Conservation (phyloP, 2,797 vertebrate species). For the Onychomys torridus region DNA sequence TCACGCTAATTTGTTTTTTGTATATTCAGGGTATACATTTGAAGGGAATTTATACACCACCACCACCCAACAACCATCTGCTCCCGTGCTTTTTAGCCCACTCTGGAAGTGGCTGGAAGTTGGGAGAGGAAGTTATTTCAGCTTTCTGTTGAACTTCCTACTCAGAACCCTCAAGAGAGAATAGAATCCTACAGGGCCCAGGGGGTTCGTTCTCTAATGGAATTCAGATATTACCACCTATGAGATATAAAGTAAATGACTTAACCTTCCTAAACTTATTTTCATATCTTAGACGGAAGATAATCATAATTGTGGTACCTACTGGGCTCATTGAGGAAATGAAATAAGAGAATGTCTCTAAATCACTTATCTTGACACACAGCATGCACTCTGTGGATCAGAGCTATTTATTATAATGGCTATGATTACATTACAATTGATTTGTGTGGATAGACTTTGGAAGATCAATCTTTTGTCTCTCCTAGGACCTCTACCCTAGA, state of each 20-base stretch:
- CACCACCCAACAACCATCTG: constrained; percentile 71
- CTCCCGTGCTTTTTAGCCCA: constrained; percentile 48
- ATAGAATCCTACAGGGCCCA: not conserved
- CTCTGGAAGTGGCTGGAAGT: constrained; percentile 18
- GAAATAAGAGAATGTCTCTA: constrained; percentile 31
- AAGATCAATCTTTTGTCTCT: constrained; percentile 15
- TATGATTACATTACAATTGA: not conserved
- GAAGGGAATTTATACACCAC: constrained; percentile 61
- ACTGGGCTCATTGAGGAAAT: not conserved
- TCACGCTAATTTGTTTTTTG: constrained; percentile 62
- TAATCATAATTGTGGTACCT: not conserved
- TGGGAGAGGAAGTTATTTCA: not conserved
- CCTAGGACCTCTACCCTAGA: not conserved
- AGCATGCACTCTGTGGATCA: not conserved
- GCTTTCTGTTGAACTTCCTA: constrained; percentile 11
- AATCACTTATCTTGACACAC: not conserved
- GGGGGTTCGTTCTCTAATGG: constrained; percentile 11
- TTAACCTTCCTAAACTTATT: constrained; percentile 11
- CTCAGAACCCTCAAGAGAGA: not conserved
- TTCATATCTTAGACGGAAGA: not conserved
- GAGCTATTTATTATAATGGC: not conserved
- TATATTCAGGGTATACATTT: constrained; percentile 55
- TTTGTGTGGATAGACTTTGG: not conserved
- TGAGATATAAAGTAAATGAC: not conserved
- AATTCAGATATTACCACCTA: constrained; percentile 16